Conservation (phyloP, 2,113 vertebrate species). For the Pterocles orientalis region DNA sequence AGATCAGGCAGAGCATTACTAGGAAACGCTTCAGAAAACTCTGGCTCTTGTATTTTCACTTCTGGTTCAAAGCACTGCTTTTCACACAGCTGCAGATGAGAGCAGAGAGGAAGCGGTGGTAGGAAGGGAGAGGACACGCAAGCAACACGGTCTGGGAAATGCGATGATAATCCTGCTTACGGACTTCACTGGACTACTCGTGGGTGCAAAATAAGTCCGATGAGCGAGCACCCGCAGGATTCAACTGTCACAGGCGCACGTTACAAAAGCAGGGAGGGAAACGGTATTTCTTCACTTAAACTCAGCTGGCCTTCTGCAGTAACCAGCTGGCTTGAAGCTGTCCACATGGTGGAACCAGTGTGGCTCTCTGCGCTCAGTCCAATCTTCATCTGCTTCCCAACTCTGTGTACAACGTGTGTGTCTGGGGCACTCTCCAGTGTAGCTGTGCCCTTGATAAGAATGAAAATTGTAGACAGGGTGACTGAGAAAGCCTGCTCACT, state of each 20-base stretch:
- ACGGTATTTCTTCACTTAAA: background rate
- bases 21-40: background rate
- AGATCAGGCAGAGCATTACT: background rate
- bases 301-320: background rate
- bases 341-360: background rate
- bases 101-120: fast-evolving
- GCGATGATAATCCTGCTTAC: background rate
- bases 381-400: background rate
- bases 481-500: background rate
- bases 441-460: background rate
- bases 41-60: background rate
- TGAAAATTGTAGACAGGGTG: background rate
- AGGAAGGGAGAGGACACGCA: background rate
- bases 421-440: background rate
- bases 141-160: background rate
- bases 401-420: background rate
- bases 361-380: background rate
- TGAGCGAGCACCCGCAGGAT: background rate
- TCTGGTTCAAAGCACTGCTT: background rate
- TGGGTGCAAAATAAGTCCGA: background rate
- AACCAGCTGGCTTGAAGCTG: background rate
- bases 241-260: background rate
- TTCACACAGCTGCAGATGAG: background rate
- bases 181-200: no score
- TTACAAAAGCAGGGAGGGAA: background rate